Percentiles rank a stretch among this genome's conserved stretches.
phyloP scores from a whole-genome alignment of 1,140 invertebrate genomes.

The Atta texana region DNA sequence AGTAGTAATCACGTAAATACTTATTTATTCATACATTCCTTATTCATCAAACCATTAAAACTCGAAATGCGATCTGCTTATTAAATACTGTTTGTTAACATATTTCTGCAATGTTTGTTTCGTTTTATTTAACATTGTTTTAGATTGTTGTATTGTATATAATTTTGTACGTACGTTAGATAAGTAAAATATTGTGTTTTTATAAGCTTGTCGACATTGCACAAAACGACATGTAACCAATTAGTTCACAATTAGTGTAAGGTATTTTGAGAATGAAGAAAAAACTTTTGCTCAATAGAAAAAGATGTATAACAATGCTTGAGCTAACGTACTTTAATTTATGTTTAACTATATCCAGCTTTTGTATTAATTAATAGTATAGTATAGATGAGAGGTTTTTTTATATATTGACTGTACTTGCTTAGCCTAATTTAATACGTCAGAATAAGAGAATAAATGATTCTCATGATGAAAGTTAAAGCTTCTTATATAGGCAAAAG shows the following conservation, averaged over 20 bases:
- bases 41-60: slow-evolving; percentile 21
- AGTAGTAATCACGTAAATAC: slow-evolving; percentile 3
- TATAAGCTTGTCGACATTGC: slow-evolving; percentile 30
- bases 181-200: slow-evolving; percentile 2
- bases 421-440: slow-evolving; percentile 34
- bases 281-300: slow-evolving; percentile 45
- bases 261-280: slow-evolving; percentile 3
- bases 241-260: slow-evolving; percentile 22
- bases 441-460: slow-evolving; percentile 1
- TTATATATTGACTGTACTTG: not conserved
- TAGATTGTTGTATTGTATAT: slow-evolving; percentile 24
- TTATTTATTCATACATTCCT: slow-evolving; percentile 72
- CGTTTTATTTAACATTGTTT: slow-evolving; percentile 35
- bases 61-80: slow-evolving; percentile 30
- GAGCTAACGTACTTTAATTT: slow-evolving; percentile 43
- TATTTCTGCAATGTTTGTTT: slow-evolving; percentile 20
- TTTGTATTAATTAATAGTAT: slow-evolving; percentile 34
- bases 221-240: slow-evolving; percentile 23
- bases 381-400: slow-evolving; percentile 5
- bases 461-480: not conserved
- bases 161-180: slow-evolving; percentile 22
- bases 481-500: slow-evolving; percentile 22
- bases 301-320: slow-evolving; percentile 25
- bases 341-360: not conserved
- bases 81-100: slow-evolving; percentile 21